Percentiles rank a stretch among this genome's conserved stretches.
phyloP scores from a whole-genome alignment of 2,888 invertebrate genomes.

The Belgica antarctica region DNA sequence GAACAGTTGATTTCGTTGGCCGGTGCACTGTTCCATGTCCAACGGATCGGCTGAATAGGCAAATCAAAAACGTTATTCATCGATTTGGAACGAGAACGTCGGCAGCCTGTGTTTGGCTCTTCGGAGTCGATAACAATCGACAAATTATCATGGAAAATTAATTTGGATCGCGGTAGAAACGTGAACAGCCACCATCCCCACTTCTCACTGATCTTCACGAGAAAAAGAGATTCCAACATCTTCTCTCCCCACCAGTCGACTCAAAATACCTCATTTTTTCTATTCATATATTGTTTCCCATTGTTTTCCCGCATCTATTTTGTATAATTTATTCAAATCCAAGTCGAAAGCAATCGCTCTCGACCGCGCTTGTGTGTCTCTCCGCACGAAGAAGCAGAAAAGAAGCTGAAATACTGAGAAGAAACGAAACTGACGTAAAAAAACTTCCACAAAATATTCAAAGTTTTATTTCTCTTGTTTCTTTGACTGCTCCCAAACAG shows the following conservation, averaged over 20 bases:
- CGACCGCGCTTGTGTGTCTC: constrained; percentile 38
- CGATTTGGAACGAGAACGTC: background rate
- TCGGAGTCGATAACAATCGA: background rate
- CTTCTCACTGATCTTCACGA: background rate
- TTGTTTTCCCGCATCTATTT: constrained; percentile 19
- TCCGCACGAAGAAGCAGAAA: constrained; percentile 13
- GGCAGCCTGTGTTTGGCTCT: background rate
- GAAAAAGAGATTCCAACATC: background rate
- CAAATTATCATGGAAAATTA: constrained; percentile 18
- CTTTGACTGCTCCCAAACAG: background rate
- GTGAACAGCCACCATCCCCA: constrained; percentile 14
- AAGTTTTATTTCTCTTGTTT: constrained; percentile 33
- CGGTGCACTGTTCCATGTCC: no score
- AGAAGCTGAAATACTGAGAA: constrained; percentile 7
- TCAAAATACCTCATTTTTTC: background rate
- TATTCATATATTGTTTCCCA: constrained; percentile 10
- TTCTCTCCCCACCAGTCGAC: constrained; percentile 12
- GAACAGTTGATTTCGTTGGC: constrained; percentile 15
- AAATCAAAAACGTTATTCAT: background rate
- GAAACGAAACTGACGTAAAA: background rate
- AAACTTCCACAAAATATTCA: constrained; percentile 25
- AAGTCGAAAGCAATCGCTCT: constrained; percentile 29
- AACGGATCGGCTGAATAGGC: background rate
- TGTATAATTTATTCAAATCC: constrained; percentile 13
- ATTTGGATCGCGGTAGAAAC: constrained; percentile 5